Conservation (phyloP, 2,888 invertebrate species). For the Listrodromus nycthemerus region DNA sequence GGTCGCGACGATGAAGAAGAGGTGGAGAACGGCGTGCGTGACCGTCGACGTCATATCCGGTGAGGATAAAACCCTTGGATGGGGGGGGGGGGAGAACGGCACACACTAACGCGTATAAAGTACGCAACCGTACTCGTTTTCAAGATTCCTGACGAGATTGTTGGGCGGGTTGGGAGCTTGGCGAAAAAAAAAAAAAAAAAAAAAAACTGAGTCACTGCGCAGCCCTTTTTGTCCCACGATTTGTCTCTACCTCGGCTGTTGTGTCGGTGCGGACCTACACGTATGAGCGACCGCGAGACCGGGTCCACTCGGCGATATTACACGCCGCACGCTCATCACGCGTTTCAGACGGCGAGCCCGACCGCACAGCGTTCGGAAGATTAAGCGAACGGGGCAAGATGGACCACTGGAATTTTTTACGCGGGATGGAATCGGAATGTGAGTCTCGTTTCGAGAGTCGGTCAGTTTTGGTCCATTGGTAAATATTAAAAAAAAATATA, state of each 20-base stretch:
- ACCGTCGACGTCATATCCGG: slow-evolving; percentile 68
- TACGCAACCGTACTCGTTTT: slow-evolving; percentile 32
- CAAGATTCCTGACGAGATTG: slow-evolving; percentile 55
- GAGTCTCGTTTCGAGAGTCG: no score
- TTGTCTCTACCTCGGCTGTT: slow-evolving; percentile 58
- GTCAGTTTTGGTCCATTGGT: no score
- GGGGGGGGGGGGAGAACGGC: neutral
- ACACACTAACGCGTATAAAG: slow-evolving; percentile 10
- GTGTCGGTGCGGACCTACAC: slow-evolving; percentile 6
- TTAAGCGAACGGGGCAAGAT: no score
- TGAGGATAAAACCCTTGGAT: slow-evolving; percentile 26
- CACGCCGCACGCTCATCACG: slow-evolving; percentile 43
- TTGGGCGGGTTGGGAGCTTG: slow-evolving; percentile 33
- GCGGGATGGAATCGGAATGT: no score
- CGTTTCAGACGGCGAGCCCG: neutral
- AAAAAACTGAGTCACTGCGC: slow-evolving; percentile 45
- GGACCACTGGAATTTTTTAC: no score
- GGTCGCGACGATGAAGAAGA: slow-evolving; percentile 19
- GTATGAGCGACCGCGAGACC: neutral
- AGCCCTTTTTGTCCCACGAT: slow-evolving; percentile 60
- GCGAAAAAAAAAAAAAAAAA: slow-evolving; percentile 17
- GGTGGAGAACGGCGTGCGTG: slow-evolving; percentile 60
- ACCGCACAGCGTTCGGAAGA: no score
- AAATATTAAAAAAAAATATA: no score
- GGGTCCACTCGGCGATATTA: slow-evolving; percentile 31